Base-by-base conservation (phyloP, 2,888 invertebrate species). In the Gastracanthus pulcherrimus region DNA sequence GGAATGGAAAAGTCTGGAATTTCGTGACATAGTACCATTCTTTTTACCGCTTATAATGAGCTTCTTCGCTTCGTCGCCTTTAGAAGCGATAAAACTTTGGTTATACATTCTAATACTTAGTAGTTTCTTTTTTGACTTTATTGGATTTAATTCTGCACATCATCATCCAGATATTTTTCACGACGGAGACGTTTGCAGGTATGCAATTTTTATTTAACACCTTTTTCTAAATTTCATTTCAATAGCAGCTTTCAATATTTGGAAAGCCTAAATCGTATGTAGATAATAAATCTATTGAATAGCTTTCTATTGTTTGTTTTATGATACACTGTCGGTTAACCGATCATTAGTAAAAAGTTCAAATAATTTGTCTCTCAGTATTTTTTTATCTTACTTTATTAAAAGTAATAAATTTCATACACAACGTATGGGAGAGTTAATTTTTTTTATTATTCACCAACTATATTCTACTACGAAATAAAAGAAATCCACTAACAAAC, bases 91-190 rank as follows among this genome's bases (percentile, higher is more conserved):
- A 0, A 85, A 90, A 23, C 91, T 92, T 84, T 96, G 95, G 95
- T 83, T 94, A 0, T 89, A 93, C 84, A 93, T 95, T 19, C 89
- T 93, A 31, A 86, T 93, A 29, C 88, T 93, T 0, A 92, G 92
- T 1, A 95, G 96, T 84, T 93, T 94, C 60, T 85, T 93, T 0
- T 96, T 96, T 87, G 92, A 91, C 16, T 85, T 93, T 1, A 94
- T 96, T 78, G 96, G 95, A 1, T 87, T 95, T 0, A 96, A 94
- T 88, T 96, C 96, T 0, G 96, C 95, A 0, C 97, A 97, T 92
- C 96, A 96, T 88, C 96, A 96, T 89, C 96, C 96, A 0, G 94
- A 94, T 41, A 95, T 96, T 80, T 95, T 95, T 86, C 96, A 96
- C 88, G 96, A 96, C 86, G 96, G 96, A 2, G 97, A 97, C 89